Conservation (phyloP, 2,797 vertebrate genomes). For the Pipistrellus nathusii region DNA sequence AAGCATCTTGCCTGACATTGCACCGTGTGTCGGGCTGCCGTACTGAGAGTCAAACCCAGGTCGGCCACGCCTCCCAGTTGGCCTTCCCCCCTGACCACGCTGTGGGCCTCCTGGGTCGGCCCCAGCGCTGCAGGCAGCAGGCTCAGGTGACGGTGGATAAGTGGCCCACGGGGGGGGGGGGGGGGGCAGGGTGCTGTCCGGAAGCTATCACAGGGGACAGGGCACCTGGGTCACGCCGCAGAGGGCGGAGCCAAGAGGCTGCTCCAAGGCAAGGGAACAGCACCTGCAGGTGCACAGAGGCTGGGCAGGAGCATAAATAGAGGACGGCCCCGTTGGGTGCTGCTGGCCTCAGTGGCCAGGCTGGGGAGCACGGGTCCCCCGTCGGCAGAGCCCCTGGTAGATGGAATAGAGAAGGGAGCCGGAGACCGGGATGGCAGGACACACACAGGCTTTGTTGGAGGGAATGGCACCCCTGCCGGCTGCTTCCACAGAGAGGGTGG, state of each 20-base stretch:
- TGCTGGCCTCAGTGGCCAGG: neutral
- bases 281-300: neutral
- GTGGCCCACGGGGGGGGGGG: neutral
- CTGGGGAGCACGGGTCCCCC: neutral
- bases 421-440: too few species aligned
- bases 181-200: fast-evolving
- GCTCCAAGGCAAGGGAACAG: neutral
- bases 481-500: too few species aligned
- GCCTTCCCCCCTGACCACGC: neutral
- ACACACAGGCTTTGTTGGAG: too few species aligned
- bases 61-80: neutral
- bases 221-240: neutral
- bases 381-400: neutral
- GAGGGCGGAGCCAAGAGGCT: neutral
- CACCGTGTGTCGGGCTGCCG: neutral
- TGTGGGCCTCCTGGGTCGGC: neutral
- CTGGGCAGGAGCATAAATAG: neutral
- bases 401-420: too few species aligned
- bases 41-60: neutral
- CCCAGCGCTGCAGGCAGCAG: neutral
- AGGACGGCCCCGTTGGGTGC: fast-evolving
- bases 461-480: too few species aligned
- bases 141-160: too few species aligned
- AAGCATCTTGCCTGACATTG: neutral
- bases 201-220: neutral